Conservation (phyloP, 2,888 invertebrate genomes). For the Diplolepis rosae region DNA sequence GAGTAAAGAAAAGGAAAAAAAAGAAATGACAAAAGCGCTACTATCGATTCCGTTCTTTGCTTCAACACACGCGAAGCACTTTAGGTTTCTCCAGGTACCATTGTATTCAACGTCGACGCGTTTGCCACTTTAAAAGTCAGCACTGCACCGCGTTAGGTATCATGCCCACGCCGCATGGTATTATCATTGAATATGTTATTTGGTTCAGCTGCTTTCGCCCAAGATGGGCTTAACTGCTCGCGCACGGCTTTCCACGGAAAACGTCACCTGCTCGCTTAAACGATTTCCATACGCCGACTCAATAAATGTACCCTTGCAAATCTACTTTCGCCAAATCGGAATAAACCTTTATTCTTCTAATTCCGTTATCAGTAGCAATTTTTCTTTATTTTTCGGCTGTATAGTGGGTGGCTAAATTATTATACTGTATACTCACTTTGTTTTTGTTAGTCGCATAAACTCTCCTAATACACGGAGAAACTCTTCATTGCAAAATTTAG, state of each 20-base stretch:
- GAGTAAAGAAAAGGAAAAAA: neutral
- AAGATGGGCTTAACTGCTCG: slow-evolving; percentile 33
- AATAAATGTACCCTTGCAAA: slow-evolving; percentile 6
- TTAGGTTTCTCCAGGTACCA: slow-evolving; percentile 41
- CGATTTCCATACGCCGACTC: slow-evolving; percentile 18
- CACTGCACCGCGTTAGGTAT: slow-evolving; percentile 38
- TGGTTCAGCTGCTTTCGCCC: slow-evolving; percentile 33
- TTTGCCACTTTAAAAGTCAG: slow-evolving; percentile 48
- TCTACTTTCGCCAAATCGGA: neutral
- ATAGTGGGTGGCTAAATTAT: too few species aligned
- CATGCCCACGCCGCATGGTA: slow-evolving; percentile 32
- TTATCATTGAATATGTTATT: slow-evolving; percentile 41
- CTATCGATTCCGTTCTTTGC: slow-evolving; percentile 35
- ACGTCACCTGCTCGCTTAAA: slow-evolving; percentile 29
- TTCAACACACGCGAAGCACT: slow-evolving; percentile 33
- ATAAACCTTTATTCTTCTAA: too few species aligned
- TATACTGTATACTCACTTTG: too few species aligned
- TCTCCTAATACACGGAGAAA: too few species aligned
- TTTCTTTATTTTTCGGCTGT: too few species aligned
- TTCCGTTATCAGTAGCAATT: too few species aligned
- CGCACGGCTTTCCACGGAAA: slow-evolving; percentile 32
- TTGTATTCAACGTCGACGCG: slow-evolving; percentile 42
- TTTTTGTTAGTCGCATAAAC: too few species aligned
- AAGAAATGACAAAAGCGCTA: slow-evolving; percentile 24
- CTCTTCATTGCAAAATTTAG: too few species aligned